Evolutionary conservation across 2,888 invertebrate species (phyloP), one percentile per base, ranked within the genome.

Genomic region (Cyrtodaria siliqua): DNA sequence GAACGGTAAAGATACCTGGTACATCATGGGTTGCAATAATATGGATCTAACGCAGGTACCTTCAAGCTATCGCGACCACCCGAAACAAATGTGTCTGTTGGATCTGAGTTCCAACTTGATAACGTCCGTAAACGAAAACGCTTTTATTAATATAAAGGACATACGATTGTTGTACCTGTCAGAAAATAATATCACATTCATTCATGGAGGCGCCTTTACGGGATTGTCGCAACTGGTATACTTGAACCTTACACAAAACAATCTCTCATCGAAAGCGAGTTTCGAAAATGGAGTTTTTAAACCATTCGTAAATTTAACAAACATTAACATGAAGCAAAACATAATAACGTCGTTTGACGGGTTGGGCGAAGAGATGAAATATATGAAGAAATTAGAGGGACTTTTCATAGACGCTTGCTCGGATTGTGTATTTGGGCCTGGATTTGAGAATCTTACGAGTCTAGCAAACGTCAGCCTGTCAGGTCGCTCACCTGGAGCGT

Each of bases 401-500:
- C 6, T 67, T 2, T 38, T 40, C 26, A 49, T 67, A 9, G 18
- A 57, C 26, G 49, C 38, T 12, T 67, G 57, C 23, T 16, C 29
- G 40, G 26, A 29, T n/a, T 57, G 67, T 47, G 38, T 27, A 12
- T 67, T 67, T 49, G 75, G 66, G 1, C 14, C 16, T 26, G 50
- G 55, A 1, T 72, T 79, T 44, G 40, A 33, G 18, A 47, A 44
- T 0, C 26, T 79, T 2, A 49, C 16, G 16, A 60, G 64, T 0
- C 53, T 79, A 9, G n/a, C 1, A 29, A 57, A 50, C 2, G 2
- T 76, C n/a, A 40, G 47, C 29, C 59, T 80, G 8, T 44, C 66
- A 6, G 69, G 57, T 12, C 8, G 33, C 12, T 12, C 42, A 4
- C 6, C 2, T 0, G 38, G 20, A 1, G 20, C 50, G 6, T 76